Evolutionary conservation across 2,888 invertebrate genomes (phyloP), one percentile per base, ranked within the genome.

Genomic region (Iselma pallidipennis): DNA sequence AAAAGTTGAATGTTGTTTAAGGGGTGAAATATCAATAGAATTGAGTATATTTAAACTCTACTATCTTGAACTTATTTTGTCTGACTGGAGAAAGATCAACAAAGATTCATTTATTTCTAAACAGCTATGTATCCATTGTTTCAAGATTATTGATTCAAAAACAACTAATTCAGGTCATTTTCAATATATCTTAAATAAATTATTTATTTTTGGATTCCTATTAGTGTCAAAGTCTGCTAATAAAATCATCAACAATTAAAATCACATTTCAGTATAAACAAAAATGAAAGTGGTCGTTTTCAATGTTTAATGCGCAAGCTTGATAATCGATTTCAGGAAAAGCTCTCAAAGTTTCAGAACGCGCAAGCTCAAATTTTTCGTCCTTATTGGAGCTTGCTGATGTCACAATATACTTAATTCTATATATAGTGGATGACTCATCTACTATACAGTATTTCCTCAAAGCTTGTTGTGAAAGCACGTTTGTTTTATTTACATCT

Each of bases 341-440:
- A 70, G 71, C 69, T 68, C 70, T 72, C 61, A 59, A 59, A 60
- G 66, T 69, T 66, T 61, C 60, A 65, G 16, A 37, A 59, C 51
- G 75, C 78, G 78, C 77, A 76, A 73, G 76, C 78, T 71, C 72
- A 63, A 65, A 61, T 68, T 71, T 68, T 60, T 64, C 64, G 57
- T 66, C 69, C 66, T 70, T 67, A 78, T 78, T 77, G 77, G 78
- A 68, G 68, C 65, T 65, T 69, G 63, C 74, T 76, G 76, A 77
- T 76, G 76, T 78, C 77, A 77, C 72, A 71, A 61, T 64, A 66
- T 70, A 71, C 71, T 71, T 66, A 72, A 73, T 77, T 76, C 79
- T 80, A 80, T 80, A 80, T 80, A 80, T 75, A 76, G 71, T 69
- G 71, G 76, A 78, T 81, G 81, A 81, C 69, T 81, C 81, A 81